These are phyloP conservation scores for Spongilla lacustris DNA, from an alignment of 37 sponge, comb jelly and placozoan species.

Conservation along the genomic window DNA sequence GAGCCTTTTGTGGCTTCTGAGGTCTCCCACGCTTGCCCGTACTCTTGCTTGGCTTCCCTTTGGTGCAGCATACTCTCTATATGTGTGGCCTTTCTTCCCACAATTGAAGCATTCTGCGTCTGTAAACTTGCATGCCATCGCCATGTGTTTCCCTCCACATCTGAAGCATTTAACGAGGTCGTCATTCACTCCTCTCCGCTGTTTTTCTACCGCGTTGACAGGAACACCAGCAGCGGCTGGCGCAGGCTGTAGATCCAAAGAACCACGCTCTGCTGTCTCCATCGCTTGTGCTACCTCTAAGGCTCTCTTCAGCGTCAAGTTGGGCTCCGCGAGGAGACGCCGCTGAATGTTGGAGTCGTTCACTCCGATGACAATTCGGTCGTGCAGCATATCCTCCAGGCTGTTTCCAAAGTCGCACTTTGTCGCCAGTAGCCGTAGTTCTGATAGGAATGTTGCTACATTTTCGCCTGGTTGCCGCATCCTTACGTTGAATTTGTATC, in stretches of 20 bases:
- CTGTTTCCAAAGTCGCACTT: neutral
- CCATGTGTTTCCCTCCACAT: conserved; percentile 34
- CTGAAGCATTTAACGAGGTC: conserved; percentile 17
- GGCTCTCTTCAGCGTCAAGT: conserved; percentile 10
- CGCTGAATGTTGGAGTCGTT: conserved; percentile 8
- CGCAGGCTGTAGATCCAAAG: neutral
- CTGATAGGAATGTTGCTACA: conserved; percentile 16
- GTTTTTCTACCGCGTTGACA: conserved; percentile 2
- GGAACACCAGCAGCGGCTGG: neutral
- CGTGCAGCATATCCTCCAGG: conserved; percentile 28
- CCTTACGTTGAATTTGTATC: conserved; percentile 36
- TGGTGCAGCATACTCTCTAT: conserved; percentile 12
- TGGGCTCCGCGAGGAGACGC: conserved; percentile 8
- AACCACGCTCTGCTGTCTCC: neutral
- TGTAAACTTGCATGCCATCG: conserved; percentile 9
- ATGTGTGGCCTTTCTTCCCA: conserved; percentile 36
- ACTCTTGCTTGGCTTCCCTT: neutral
- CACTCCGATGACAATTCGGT: conserved; percentile 18
- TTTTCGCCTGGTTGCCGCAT: conserved; percentile 8
- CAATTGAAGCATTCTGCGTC: conserved; percentile 16
- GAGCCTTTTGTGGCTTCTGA: neutral
- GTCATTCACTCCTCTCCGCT: neutral
- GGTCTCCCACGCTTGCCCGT: conserved; percentile 6
- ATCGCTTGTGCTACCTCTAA: neutral
- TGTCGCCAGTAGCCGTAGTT: conserved; percentile 9